Base-by-base conservation (phyloP, 1,140 invertebrate species). In the Luehdorfia chinensis region DNA sequence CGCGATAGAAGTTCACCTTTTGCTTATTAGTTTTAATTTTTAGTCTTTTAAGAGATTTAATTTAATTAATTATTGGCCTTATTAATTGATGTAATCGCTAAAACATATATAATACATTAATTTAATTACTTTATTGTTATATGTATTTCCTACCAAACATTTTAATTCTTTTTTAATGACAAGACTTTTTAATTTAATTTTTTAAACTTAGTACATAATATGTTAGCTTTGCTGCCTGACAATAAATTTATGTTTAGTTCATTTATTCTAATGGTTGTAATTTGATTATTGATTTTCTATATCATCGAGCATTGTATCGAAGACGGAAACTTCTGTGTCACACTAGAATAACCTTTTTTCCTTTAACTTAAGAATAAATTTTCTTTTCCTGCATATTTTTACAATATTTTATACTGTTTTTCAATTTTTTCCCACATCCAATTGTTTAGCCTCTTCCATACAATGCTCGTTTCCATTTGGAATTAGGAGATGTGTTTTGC, bases 201-300 rank as follows among this genome's bases (percentile, higher is more conserved):
- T 56, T 59, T 48, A 56, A n/a, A 61, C 55, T 53, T 67, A 68
- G 66, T 65, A 48, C 50, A 63, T 43, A 39, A n/a, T n/a, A 5
- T 9, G 33, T 49, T 65, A 60, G 64, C 50, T 61, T 69, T 66
- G 72, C 65, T 76, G 72, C 65, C 56, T 65, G 73, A 79, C 66
- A 76, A 73, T 79, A 68, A 79, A 68, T 19, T 65, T 60, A 56
- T 55, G 39, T 73, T 77, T 63, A 67, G 58, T 60, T 66, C 45
- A 25, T 68, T 58, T 49, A 50, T 43, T 50, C 6, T 62, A 59
- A 65, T 37, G 58, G 54, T 66, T 72, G 50, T 65, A 57, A 50
- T 61, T 63, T 49, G 50, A 44, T 61, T 53, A 47, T 43, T 55
- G 49, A 28, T 44, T 56, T 56, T 55, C 12, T 37, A 48, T 59